These are phyloP conservation scores for Acanthurus lineatus DNA, from an alignment of 2,797 vertebrate genomes.

Conservation along the genomic window DNA sequence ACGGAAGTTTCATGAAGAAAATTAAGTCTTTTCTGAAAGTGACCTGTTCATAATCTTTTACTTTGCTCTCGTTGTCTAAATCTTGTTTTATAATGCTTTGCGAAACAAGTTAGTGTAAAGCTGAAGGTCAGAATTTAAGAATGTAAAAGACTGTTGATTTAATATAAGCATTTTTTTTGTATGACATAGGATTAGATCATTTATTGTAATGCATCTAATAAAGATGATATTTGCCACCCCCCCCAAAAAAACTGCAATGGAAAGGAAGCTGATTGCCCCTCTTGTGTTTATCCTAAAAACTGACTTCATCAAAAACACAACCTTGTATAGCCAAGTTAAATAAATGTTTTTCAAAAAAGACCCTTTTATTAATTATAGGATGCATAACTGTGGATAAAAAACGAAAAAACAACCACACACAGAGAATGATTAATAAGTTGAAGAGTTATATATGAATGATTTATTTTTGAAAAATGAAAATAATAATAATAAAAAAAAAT, in stretches of 20 bases:
- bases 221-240: neutral
- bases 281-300: neutral
- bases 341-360: neutral
- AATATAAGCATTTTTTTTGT: neutral
- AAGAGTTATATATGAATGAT: slow-evolving; percentile 7
- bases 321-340: neutral
- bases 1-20: slow-evolving; percentile 42
- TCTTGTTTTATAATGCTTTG: neutral
- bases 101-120: neutral
- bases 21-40: slow-evolving; percentile 49
- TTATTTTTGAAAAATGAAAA: neutral
- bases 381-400: neutral
- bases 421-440: slow-evolving; percentile 7
- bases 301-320: neutral
- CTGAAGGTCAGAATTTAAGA: neutral
- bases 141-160: neutral
- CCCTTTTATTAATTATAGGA: slow-evolving; percentile 21
- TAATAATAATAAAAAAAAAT: neutral
- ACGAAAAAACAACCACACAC: neutral
- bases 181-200: neutral
- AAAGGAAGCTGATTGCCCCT: neutral
- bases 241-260: too few relatives aligned
- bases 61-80: neutral
- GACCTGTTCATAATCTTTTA: slow-evolving; percentile 17
- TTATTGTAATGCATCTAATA: neutral